phyloP scores from a whole-genome alignment of 1,140 invertebrate species.

The Tetramorium parvispinum region DNA sequence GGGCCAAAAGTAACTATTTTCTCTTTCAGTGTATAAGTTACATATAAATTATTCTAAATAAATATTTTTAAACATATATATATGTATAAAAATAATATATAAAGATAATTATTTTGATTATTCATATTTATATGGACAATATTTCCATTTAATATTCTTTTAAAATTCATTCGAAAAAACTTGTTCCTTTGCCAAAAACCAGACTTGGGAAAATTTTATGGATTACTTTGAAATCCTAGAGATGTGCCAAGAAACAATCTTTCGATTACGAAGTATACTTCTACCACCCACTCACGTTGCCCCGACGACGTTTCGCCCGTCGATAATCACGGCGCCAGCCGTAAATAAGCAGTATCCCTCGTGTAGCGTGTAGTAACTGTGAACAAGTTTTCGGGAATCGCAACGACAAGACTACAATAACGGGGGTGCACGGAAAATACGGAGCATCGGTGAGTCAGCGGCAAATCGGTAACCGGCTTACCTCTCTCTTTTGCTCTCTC shows the following conservation, averaged over 20 bases:
- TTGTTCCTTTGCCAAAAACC: background rate
- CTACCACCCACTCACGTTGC: background rate
- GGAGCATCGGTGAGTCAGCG: slow-evolving; percentile 66
- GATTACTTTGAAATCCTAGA: background rate
- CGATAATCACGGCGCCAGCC: background rate
- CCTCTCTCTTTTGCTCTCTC: slow-evolving; percentile 39
- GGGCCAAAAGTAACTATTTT: no score
- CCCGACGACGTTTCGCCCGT: background rate
- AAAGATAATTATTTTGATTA: no score
- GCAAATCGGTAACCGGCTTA: slow-evolving; percentile 64
- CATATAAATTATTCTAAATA: background rate
- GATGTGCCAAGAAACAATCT: background rate
- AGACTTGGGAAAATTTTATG: background rate
- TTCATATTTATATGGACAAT: no score
- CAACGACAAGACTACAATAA: slow-evolving; percentile 57
- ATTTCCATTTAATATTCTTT: background rate
- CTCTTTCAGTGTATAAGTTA: background rate
- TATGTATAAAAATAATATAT: no score
- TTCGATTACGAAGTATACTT: background rate
- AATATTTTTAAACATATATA: background rate
- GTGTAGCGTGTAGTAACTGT: background rate
- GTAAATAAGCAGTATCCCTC: background rate
- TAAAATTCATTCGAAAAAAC: background rate
- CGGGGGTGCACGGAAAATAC: slow-evolving; percentile 53
- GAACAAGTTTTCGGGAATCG: background rate